phyloP scores from a whole-genome alignment of 1,140 invertebrate species.

The Vanessa atalanta region DNA sequence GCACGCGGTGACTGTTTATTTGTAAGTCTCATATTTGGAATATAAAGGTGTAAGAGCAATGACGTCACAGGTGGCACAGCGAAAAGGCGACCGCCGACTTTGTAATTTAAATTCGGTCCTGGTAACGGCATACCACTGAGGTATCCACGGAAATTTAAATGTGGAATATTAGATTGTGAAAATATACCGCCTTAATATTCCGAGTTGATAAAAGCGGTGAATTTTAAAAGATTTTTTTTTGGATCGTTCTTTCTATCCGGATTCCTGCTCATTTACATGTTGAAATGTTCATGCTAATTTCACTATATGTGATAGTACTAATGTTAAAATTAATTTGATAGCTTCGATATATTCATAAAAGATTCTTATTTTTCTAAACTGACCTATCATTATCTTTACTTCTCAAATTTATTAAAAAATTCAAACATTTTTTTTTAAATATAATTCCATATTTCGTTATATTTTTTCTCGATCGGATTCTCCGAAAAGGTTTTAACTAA shows the following conservation, averaged over 20 bases:
- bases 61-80: conserved; percentile 36
- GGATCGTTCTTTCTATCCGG: conserved; percentile 4
- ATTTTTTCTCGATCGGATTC: neutral
- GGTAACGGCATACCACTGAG: conserved; percentile 40
- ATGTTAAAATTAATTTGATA: neutral
- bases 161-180: conserved; percentile 43
- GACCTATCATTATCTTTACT: too few species aligned
- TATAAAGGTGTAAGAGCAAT: conserved; percentile 17
- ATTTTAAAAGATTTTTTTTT: conserved; percentile 30
- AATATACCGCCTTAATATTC: conserved; percentile 39
- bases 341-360: neutral
- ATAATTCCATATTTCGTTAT: too few species aligned
- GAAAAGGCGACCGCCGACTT: conserved; percentile 45
- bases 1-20: conserved; percentile 18
- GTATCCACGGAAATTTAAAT: conserved; percentile 44
- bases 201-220: conserved; percentile 21
- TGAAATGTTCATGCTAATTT: conserved; percentile 25
- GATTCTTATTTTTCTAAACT: too few species aligned
- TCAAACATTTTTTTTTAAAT: too few species aligned
- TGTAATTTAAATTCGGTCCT: conserved; percentile 48
- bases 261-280: conserved; percentile 20
- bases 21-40: conserved; percentile 25
- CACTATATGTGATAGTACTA: conserved; percentile 11
- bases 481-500: conserved; percentile 11
- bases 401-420: too few species aligned